Evolutionary conservation across 35 echinoderm and acorn worm genomes (phyloP).

Genomic region (Hemicentrotus pulcherrimus): DNA sequence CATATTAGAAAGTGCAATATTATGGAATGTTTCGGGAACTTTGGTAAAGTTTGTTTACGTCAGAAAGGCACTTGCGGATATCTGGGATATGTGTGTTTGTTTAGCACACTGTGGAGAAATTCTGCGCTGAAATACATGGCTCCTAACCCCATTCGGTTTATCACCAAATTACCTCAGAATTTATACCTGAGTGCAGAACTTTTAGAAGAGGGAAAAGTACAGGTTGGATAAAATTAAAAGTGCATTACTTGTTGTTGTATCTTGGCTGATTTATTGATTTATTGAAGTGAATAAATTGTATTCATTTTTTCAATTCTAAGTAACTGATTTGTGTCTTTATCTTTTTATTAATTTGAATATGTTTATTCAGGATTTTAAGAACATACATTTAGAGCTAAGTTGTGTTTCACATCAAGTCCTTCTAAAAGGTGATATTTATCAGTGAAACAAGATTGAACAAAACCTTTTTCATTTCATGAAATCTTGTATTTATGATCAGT

Average conservation of each 20-base stretch:
- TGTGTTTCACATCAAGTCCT: no score
- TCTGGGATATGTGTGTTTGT: slow-evolving; percentile 40
- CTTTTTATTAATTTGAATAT: no score
- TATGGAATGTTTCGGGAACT: slow-evolving; percentile 25
- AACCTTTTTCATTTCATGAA: no score
- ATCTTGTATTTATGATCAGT: no score
- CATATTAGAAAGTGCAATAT: slow-evolving; percentile 35
- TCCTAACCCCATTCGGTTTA: slow-evolving; percentile 14
- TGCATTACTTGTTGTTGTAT: not conserved
- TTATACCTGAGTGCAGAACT: not conserved
- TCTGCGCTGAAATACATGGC: slow-evolving; percentile 5
- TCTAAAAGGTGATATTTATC: no score
- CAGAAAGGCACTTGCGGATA: not conserved
- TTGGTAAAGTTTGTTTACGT: slow-evolving; percentile 18
- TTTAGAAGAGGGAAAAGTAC: not conserved
- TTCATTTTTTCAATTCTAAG: no score
- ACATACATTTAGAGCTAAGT: no score
- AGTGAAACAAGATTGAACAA: no score
- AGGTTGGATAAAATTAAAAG: no score
- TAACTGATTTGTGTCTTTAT: no score
- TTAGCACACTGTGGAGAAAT: not conserved
- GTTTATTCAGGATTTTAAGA: no score
- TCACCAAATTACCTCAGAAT: slow-evolving; percentile 13
- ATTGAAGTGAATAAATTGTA: not conserved
- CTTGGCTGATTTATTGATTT: no score